Conservation (phyloP, 2,888 invertebrate genomes). For the Melieria crassipennis region DNA sequence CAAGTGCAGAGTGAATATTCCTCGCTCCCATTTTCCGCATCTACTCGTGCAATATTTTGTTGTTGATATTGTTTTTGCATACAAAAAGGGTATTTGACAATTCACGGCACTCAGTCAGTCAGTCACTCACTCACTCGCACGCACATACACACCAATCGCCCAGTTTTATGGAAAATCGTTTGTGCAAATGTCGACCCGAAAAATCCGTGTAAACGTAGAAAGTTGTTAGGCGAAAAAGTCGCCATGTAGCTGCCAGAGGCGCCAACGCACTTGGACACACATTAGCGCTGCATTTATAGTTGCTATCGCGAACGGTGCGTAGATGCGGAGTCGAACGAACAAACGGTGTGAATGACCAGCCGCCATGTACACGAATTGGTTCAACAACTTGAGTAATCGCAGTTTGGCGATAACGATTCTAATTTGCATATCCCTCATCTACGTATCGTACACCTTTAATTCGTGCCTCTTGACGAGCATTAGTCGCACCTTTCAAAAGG, state of each 20-base stretch:
- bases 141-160: slow-evolving; percentile 11
- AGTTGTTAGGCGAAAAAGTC: too few relatives aligned
- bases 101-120: not conserved
- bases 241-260: too few relatives aligned
- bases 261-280: too few relatives aligned
- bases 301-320: too few relatives aligned
- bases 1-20: slow-evolving; percentile 11
- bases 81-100: slow-evolving; percentile 22
- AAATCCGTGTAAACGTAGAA: too few relatives aligned
- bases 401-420: slow-evolving; percentile 65
- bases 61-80: too few relatives aligned
- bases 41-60: too few relatives aligned
- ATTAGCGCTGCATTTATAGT: too few relatives aligned
- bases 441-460: slow-evolving; percentile 72
- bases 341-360: too few relatives aligned
- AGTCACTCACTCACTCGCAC: not conserved
- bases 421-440: slow-evolving; percentile 68
- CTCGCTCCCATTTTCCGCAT: not conserved
- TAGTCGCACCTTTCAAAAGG: slow-evolving; percentile 69
- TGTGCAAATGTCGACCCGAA: too few relatives aligned
- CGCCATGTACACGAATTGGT: slow-evolving; percentile 53
- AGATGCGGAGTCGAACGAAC: too few relatives aligned
- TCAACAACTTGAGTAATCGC: slow-evolving; percentile 64
- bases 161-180: slow-evolving; percentile 10
- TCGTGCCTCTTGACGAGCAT: slow-evolving; percentile 70